Base-by-base conservation (phyloP, 2,113 vertebrate species). In the Crypturellus undulatus region DNA sequence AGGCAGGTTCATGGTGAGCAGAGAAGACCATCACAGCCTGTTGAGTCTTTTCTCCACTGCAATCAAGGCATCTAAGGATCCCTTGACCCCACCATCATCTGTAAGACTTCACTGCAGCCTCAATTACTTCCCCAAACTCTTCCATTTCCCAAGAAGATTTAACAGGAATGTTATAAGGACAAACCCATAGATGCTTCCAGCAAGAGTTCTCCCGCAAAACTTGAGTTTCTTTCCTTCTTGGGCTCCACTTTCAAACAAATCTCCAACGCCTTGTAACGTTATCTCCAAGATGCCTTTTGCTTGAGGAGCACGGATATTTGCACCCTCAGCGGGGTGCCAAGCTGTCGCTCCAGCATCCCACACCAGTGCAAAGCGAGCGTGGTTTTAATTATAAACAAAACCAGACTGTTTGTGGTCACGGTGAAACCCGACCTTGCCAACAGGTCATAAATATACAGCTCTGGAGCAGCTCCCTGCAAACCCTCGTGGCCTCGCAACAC, bases 11-110 rank as follows among this genome's bases (percentile, higher is more conserved):
- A 56, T 56, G 54, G 0, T 72, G 6, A 47, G 13, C 45, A 56
- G 76, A 75, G 10, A 49, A 9, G 54, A 68, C n/a, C 47, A 26
- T 0, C 0, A 36, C 25, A 47, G 26, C 32, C 5, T 1, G 0
- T n/a, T 34, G 58, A 45, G 10, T 79, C 45, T 59, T 59, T 32
- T 21, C 28, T 72, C 79, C 26, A 3, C 43, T 52, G 52, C 22
- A 15, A 45, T 15, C 42, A 72, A 79, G 36, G 10, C 28, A 28
- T 11, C 36, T 20, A 59, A 0, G 2, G 49, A 49, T 49, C 49
- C 49, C 49, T 49, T 20, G 9, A 49, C 21, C 49, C 49, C 49
- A 49, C 22, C 21, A 72, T 14, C 49, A 84, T 43, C 65, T 59
- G 16, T 42, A 65, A 52, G 75, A 59, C 17, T 51, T 51, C 3